Conservation (phyloP, 2,797 vertebrate species). For the Typhlichthys eigenmanni region DNA sequence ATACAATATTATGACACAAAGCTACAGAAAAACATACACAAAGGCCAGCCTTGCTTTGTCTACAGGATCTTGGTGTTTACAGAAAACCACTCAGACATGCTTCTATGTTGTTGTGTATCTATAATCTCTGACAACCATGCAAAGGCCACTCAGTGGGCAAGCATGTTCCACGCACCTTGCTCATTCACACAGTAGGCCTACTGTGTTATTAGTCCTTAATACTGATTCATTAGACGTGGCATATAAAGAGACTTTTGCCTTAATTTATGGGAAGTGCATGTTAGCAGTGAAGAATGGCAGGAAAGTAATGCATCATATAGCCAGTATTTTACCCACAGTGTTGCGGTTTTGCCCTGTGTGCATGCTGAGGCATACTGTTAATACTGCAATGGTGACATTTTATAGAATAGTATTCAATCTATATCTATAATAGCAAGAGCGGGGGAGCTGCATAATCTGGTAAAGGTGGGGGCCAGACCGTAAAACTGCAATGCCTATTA, state of each 20-base stretch:
- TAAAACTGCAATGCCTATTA: too few species aligned
- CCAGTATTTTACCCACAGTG: slow-evolving; percentile 5
- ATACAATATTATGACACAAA: neutral
- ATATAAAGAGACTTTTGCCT: slow-evolving; percentile 23
- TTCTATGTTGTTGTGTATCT: slow-evolving; percentile 6
- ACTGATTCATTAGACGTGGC: slow-evolving; percentile 7
- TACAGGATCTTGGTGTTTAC: slow-evolving; percentile 12
- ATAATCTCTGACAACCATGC: neutral
- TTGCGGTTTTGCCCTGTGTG: slow-evolving; percentile 14
- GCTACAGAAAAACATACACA: neutral
- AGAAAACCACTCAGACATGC: slow-evolving; percentile 19
- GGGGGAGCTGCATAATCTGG: too few species aligned
- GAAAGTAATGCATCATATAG: slow-evolving; percentile 30
- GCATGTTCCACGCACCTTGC: neutral
- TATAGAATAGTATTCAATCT: neutral
- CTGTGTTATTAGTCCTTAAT: too few species aligned
- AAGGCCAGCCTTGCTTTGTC: slow-evolving; percentile 9
- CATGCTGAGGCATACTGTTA: slow-evolving; percentile 3
- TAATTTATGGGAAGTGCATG: slow-evolving; percentile 5
- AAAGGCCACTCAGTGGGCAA: neutral
- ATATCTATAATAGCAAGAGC: slow-evolving; percentile 7
- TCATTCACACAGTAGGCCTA: neutral
- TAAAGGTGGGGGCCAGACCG: slow-evolving; percentile 18
- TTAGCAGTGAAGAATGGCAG: slow-evolving; percentile 12
- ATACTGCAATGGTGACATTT: neutral